phyloP scores from a whole-genome alignment of 2,797 vertebrate species.

The Amblyopsis hoosieri region DNA sequence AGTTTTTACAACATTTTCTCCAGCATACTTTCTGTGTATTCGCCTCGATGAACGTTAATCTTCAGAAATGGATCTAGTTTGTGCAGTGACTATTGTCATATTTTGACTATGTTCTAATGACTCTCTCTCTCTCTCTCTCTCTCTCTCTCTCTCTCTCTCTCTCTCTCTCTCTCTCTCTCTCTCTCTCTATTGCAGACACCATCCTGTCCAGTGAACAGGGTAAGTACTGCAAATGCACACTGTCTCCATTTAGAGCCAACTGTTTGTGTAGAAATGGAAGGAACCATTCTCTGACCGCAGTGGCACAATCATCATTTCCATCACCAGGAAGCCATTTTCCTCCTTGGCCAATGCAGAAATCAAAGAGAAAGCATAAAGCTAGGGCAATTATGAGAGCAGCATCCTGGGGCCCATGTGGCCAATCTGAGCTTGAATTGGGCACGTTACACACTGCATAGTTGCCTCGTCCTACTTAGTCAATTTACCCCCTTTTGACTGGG shows the following conservation, averaged over 20 bases:
- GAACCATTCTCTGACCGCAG: constrained; percentile 42
- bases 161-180: constrained; percentile 11
- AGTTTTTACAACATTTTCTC: constrained; percentile 46
- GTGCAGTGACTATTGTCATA: constrained; percentile 40
- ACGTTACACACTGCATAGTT: constrained; percentile 51
- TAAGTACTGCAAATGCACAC: constrained; percentile 56
- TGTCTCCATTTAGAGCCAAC: constrained; percentile 43
- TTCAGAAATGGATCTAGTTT: constrained; percentile 50
- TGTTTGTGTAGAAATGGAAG: constrained; percentile 49
- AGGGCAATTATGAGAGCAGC: constrained; percentile 66
- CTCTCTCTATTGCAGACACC: constrained; percentile 58
- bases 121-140: constrained; percentile 13
- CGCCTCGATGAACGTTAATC: constrained; percentile 41
- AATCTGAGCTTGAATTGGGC: constrained; percentile 57
- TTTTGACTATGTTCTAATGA: constrained; percentile 16
- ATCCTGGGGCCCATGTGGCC: constrained; percentile 59
- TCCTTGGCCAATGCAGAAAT: constrained; percentile 52
- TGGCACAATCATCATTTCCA: constrained; percentile 53
- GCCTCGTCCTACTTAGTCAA: constrained; percentile 62
- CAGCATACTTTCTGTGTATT: constrained; percentile 26
- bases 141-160: constrained; percentile 13
- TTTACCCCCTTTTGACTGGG: constrained; percentile 69
- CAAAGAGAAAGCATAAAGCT: constrained; percentile 48
- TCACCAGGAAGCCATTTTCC: constrained; percentile 55
- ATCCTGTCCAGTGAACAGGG: constrained; percentile 70